Evolutionary conservation across 2,797 vertebrate genomes (phyloP), one percentile per base, ranked within the genome.

Genomic region (Chaetodon trifasciatus): DNA sequence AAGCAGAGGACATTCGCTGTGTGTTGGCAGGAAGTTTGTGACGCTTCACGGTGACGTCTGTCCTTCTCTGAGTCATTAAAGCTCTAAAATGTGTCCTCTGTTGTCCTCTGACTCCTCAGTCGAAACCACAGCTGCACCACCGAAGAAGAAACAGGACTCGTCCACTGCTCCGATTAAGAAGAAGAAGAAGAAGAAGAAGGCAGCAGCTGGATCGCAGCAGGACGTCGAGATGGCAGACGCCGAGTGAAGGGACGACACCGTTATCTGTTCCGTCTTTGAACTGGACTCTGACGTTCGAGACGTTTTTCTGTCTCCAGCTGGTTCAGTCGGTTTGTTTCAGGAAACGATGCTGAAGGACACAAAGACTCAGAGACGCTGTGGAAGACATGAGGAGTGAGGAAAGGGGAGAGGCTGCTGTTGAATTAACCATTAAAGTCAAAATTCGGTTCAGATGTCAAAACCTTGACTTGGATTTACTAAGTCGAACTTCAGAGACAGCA

Each of bases 211-310:
- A 1, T 6, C 49, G 9, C 62, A 63, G 23, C 56, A 40, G 12
- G 87, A 94, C 1, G 79, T 90, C 8, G 92, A 94, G 28, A 93
- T 94, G 92, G 86, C 46, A 0, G 90, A 93, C 24, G 1, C 23
- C 0, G 85, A 93, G 10, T 94, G 63, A 93, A 19, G 46, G 49
- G 52, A 24, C 3, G 24, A 42, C 13, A 24, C 2, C 19, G 10
- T 8, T 3, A 21, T 49, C 44, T 21, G 9, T 40, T 13, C 21
- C 60, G 3, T 55, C 28, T 72, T 19, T 42, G 47, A 32, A 19
- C 32, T 52, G 63, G 47, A 65, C 17, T 24, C 28, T 37, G 46
- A 61, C n/a, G 16, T 0, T 8, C 1, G n/a, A 57, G n/a, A 47
- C 12, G 17, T 40, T 49, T 15, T 28, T 1, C 11, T 42, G 46